phyloP scores from a whole-genome alignment of 2,797 vertebrate species.

The Rhynchonycteris naso region DNA sequence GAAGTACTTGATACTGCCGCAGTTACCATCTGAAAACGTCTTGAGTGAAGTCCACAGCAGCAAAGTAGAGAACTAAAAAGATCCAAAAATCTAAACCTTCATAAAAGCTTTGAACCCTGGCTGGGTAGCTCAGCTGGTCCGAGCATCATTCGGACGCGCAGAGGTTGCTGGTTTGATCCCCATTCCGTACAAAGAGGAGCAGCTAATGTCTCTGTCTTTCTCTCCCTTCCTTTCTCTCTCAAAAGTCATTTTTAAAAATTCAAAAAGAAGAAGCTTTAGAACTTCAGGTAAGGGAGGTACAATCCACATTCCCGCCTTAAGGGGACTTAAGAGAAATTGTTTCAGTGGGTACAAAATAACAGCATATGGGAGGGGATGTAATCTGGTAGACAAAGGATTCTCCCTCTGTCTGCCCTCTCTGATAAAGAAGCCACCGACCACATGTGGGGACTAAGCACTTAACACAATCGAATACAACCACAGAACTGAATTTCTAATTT shows the following conservation, averaged over 20 bases:
- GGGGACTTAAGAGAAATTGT: neutral
- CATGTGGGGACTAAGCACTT: neutral
- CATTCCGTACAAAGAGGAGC: too few relatives aligned
- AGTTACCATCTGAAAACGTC: neutral
- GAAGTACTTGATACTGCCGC: neutral
- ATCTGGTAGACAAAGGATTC: neutral
- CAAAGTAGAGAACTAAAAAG: conserved; percentile 9
- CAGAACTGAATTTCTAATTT: neutral
- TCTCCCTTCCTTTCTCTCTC: too few relatives aligned
- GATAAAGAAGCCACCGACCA: neutral
- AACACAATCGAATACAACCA: neutral
- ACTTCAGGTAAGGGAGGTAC: neutral
- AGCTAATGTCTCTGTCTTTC: too few relatives aligned
- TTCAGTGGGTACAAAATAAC: neutral
- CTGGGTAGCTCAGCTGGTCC: too few relatives aligned
- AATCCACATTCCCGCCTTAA: neutral
- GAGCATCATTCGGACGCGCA: too few relatives aligned
- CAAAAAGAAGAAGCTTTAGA: neutral
- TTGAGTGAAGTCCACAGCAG: neutral
- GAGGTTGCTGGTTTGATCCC: too few relatives aligned
- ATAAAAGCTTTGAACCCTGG: neutral
- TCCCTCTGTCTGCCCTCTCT: neutral
- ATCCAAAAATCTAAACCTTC: conserved; percentile 21
- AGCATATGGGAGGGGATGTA: neutral
- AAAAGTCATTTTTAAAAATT: too few relatives aligned